Conservation (phyloP, 1,140 invertebrate species). For the Euura lappo region DNA sequence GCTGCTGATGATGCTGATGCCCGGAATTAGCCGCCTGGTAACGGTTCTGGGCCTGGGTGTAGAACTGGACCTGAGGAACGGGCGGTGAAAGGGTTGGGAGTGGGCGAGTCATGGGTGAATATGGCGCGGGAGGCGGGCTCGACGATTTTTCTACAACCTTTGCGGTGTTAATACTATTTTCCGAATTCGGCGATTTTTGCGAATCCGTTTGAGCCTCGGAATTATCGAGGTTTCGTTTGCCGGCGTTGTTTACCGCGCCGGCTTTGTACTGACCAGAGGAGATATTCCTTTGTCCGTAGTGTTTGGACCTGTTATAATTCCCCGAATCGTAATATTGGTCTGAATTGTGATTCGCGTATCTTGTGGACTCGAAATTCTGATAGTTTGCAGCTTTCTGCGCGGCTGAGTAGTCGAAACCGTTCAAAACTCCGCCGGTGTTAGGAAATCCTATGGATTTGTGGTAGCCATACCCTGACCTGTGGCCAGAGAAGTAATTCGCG, state of each 20-base stretch:
- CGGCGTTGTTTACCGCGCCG: background rate
- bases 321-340: conserved; percentile 24
- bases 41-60: conserved; percentile 40
- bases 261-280: background rate
- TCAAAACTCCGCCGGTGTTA: background rate
- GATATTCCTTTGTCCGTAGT: background rate
- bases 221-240: background rate
- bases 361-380: background rate
- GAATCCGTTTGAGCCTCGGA: background rate
- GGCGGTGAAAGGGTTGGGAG: conserved; percentile 51
- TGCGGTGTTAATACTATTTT: conserved; percentile 13
- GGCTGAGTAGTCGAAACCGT: background rate
- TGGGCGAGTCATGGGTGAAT: conserved; percentile 47
- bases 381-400: background rate
- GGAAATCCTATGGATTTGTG: background rate
- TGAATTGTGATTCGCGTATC: background rate
- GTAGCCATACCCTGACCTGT: conserved; percentile 25
- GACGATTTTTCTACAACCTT: conserved; percentile 26
- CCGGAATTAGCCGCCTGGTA: conserved; percentile 36
- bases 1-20: conserved; percentile 18
- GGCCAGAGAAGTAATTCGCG: conserved; percentile 31
- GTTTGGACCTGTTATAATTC: background rate
- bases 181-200: background rate
- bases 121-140: conserved; percentile 48
- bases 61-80: conserved; percentile 55